phyloP scores from a whole-genome alignment of 2,113 vertebrate species.

The human (Homo sapiens) region GRCh38 chr3:123063001-123063500 shows the following conservation, averaged over 20 bases:
- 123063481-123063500: not conserved
- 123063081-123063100: not conserved
- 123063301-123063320: not conserved
- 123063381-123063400: not conserved
- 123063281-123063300: not conserved
- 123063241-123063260: not conserved
- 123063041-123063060: not conserved
- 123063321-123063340: not conserved
- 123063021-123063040: not conserved
- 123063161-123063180: not conserved
- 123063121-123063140: not conserved
- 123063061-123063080: not conserved
- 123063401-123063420: not conserved
- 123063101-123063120: not conserved
- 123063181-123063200: not conserved
- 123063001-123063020: not conserved
- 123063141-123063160: not conserved
- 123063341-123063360: not conserved
- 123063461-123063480: conserved; percentile 3
- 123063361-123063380: not conserved
- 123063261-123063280: not conserved
- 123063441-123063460: not conserved
- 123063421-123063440: conserved; percentile 13
- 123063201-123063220: not conserved
- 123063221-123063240: not conserved